phyloP scores from a whole-genome alignment of 1,140 invertebrate species.

The Drosophila neocordata region DNA sequence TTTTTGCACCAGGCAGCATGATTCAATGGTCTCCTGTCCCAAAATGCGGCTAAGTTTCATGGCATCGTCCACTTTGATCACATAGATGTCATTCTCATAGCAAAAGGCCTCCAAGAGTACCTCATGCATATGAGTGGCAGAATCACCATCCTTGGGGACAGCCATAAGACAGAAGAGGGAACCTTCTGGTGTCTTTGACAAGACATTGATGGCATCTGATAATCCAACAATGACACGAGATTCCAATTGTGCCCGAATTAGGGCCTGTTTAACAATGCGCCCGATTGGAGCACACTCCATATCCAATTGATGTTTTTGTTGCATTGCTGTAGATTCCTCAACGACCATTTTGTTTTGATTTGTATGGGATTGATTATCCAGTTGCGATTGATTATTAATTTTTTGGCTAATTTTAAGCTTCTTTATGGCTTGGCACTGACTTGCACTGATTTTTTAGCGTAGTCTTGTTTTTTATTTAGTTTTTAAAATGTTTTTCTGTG shows the following conservation, averaged over 20 bases:
- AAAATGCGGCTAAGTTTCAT: constrained; percentile 84
- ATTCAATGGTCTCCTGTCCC: constrained; percentile 81
- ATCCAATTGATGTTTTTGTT: constrained; percentile 49
- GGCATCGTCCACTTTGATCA: constrained; percentile 86
- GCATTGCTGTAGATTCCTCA: constrained; percentile 71
- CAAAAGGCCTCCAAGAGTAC: constrained; percentile 88
- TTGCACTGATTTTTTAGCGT: constrained; percentile 24
- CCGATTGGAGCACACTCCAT: constrained; percentile 82
- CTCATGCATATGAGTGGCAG: constrained; percentile 87
- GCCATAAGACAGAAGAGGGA: constrained; percentile 87
- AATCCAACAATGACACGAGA: constrained; percentile 86
- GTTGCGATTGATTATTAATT: constrained; percentile 26
- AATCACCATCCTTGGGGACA: constrained; percentile 85
- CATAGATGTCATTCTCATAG: constrained; percentile 88
- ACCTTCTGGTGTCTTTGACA: constrained; percentile 85
- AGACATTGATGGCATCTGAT: constrained; percentile 85
- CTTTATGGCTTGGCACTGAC: constrained; percentile 51
- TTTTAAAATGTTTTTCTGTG: no score
- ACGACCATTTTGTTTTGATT: constrained; percentile 74
- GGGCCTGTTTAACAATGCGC: constrained; percentile 84
- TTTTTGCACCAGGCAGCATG: constrained; percentile 84
- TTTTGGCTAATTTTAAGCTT: constrained; percentile 45
- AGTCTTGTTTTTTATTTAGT: constrained; percentile 11
- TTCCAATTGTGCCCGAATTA: constrained; percentile 85
- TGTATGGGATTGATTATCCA: constrained; percentile 28